Base-by-base conservation (phyloP, 2,797 vertebrate genomes). In the Acipenser oxyrinchus region DNA sequence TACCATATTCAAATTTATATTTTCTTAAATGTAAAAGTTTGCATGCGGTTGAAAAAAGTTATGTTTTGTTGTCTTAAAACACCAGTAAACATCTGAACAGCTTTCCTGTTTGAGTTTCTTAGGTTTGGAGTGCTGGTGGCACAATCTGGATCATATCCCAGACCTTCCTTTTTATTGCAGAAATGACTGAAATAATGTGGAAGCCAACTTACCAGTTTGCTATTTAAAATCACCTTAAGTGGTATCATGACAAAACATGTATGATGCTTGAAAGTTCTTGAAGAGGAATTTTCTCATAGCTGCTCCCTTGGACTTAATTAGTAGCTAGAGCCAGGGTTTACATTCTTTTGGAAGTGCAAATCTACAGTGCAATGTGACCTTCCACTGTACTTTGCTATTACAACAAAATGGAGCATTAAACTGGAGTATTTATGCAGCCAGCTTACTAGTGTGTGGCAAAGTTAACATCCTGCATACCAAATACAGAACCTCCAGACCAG, bases 231-330 rank as follows among this genome's bases (percentile, higher is more conserved):
- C 79, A 89, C 86, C 80, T 81, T 77, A 83, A 86, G 86, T 80
- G 76, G 74, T 75, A 70, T 80, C 83, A 84, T 85, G 86, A 83
- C 84, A 89, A 90, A 93, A 92, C 86, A 93, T 89, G 84, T 82
- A 87, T 23, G 64, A 71, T 80, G 78, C 76, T 76, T 87, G 84
- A 84, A 87, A 84, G 3, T 81, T 89, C 88, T 86, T 80, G 77
- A 79, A 82, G 80, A 86, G 83, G 82, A 82, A 82, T 89, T 90
- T 82, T 78, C 84, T 79, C 80, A 81, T 76, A 81, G 18, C 66
- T 82, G 81, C 83, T 86, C 83, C 81, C 81, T 83, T 82, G 81
- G 77, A 84, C 73, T 80, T 78, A 82, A 84, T 81, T 77, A 84
- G 76, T 77, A 78, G 72, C 72, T 82, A 82, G 77, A 83, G 80